These are phyloP conservation scores for Prunella strophiata DNA, from an alignment of 2,797 vertebrate species.

Conservation along the genomic window DNA sequence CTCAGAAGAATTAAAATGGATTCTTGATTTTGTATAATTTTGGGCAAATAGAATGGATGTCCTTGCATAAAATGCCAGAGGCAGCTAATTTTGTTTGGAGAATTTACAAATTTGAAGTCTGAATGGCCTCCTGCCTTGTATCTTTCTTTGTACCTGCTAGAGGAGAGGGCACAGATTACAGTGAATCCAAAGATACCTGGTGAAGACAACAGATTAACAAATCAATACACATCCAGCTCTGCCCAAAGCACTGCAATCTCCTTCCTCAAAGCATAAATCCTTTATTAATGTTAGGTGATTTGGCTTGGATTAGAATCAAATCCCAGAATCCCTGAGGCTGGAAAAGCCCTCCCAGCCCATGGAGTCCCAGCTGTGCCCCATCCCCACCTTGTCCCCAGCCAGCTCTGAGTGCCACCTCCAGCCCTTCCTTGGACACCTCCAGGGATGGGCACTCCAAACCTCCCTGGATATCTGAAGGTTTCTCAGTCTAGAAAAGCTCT, in stretches of 20 bases:
- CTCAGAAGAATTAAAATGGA: neutral
- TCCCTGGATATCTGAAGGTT: neutral
- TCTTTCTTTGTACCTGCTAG: neutral
- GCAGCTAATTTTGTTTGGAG: neutral
- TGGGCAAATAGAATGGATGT: neutral
- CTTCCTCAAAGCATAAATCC: neutral
- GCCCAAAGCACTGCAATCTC: neutral
- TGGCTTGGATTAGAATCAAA: neutral
- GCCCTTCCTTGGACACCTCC: neutral
- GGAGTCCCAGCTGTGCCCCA: rapidly evolving
- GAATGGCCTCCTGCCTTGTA: neutral
- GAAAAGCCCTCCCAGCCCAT: neutral
- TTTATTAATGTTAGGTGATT: neutral
- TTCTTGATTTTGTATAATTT: neutral
- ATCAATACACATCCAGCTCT: neutral
- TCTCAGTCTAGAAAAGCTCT: neutral
- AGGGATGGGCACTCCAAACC: neutral
- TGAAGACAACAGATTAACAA: neutral
- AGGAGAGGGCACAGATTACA: neutral
- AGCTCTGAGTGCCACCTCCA: neutral
- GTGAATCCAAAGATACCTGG: neutral
- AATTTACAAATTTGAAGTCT: neutral
- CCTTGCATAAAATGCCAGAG: neutral
- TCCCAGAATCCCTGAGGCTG: neutral
- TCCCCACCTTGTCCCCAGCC: neutral